Conservation (phyloP, 2,888 invertebrate genomes). For the Megaustenia siamemsis region DNA sequence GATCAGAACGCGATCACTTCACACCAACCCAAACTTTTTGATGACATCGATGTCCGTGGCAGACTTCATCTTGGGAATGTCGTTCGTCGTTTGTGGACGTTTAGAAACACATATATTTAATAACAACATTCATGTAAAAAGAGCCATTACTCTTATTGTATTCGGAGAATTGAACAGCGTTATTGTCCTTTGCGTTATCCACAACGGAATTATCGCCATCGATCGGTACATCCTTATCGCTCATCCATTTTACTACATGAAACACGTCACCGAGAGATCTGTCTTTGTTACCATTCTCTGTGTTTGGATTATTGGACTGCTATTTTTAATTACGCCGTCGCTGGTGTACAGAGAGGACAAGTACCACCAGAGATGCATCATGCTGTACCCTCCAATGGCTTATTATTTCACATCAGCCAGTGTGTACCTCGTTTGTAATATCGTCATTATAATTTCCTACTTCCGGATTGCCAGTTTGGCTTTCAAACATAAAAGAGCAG, state of each 20-base stretch:
- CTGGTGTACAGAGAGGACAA: neutral
- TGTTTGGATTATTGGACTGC: neutral
- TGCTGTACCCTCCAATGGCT: neutral
- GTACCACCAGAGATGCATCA: constrained; percentile 5
- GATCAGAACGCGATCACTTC: neutral
- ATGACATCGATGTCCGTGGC: neutral
- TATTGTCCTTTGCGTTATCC: neutral
- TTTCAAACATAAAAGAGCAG: constrained; percentile 9
- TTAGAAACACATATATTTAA: neutral
- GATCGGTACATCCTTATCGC: constrained; percentile 35
- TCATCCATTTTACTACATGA: constrained; percentile 31
- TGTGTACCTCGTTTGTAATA: neutral
- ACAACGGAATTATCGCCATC: constrained; percentile 27
- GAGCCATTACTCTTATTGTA: neutral
- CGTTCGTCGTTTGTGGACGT: neutral
- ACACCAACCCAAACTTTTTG: neutral
- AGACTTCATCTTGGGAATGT: neutral
- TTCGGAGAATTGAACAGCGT: neutral
- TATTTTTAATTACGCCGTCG: neutral
- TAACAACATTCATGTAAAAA: neutral
- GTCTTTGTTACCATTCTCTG: neutral
- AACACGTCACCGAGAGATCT: neutral
- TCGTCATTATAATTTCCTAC: neutral
- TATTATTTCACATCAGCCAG: neutral
- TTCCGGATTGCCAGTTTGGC: constrained; percentile 19